Percentiles rank a stretch among this genome's conserved stretches.
Conservation (phyloP, 2,888 invertebrate species). For the Invenusta paracnida region DNA sequence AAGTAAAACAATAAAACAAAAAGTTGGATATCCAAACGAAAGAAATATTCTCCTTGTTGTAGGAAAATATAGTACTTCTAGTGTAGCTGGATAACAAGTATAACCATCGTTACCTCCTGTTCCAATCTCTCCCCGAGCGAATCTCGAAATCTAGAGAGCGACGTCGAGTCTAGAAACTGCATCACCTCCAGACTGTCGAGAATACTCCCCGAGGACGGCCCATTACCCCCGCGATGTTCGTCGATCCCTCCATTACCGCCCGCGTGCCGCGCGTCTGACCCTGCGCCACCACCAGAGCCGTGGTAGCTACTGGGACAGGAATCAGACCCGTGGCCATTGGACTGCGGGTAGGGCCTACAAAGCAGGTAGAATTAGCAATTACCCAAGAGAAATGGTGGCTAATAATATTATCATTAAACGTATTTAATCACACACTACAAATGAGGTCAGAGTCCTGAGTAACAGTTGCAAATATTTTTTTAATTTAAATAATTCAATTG, state of each 20-base stretch:
- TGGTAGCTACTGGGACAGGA: neutral
- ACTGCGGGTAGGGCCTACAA: neutral
- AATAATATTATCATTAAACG: no score
- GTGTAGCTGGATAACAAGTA: no score
- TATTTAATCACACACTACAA: no score
- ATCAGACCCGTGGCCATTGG: neutral
- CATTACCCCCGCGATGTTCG: neutral
- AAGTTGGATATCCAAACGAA: no score
- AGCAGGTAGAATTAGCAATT: no score
- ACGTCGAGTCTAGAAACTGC: slow-evolving; percentile 4
- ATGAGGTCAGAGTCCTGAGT: no score
- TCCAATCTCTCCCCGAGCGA: neutral
- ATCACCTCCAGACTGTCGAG: slow-evolving; percentile 4
- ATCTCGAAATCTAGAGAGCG: neutral
- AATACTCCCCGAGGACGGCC: neutral
- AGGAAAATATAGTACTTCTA: no score
- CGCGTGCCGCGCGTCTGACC: neutral
- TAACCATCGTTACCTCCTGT: slow-evolving; percentile 20
- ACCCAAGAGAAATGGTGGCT: no score
- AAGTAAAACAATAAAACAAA: no score
- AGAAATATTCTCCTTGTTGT: no score
- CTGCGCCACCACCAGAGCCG: neutral
- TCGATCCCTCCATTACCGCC: neutral
- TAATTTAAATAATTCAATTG: neutral
- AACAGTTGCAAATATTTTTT: no score